phyloP scores from a whole-genome alignment of 2,888 invertebrate genomes.

The Andrena fulva region DNA sequence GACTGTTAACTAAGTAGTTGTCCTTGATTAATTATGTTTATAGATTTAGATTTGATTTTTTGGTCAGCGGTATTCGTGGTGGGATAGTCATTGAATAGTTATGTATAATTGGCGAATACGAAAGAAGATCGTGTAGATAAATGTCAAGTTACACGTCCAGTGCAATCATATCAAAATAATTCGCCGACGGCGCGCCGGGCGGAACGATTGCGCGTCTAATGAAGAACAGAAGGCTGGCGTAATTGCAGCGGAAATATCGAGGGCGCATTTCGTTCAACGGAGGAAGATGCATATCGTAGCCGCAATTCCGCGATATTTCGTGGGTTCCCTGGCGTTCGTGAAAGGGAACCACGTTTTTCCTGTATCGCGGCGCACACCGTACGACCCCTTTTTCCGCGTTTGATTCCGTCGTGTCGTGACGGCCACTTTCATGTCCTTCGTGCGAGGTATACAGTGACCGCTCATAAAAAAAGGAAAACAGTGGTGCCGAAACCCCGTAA shows the following conservation, averaged over 20 bases:
- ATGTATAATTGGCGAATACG: too few relatives aligned
- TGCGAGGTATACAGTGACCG: slow-evolving; percentile 55
- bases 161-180: neutral
- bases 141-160: neutral
- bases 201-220: neutral
- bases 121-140: too few relatives aligned
- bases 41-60: too few relatives aligned
- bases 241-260: neutral
- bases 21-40: too few relatives aligned
- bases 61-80: too few relatives aligned
- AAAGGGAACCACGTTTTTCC: neutral
- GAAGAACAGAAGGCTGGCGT: neutral
- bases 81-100: too few relatives aligned
- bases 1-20: too few relatives aligned
- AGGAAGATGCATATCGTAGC: slow-evolving; percentile 1
- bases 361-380: neutral
- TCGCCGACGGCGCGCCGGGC: neutral
- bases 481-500: slow-evolving; percentile 65
- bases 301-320: slow-evolving; percentile 6
- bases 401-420: slow-evolving; percentile 53
- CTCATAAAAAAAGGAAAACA: slow-evolving; percentile 48
- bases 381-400: slow-evolving; percentile 15
- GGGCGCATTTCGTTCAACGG: neutral
- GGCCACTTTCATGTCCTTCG: slow-evolving; percentile 59
- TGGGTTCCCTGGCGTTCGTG: slow-evolving; percentile 7